Evolutionary conservation across 2,888 invertebrate genomes (phyloP).

Genomic region (Lepidonotus clava): DNA sequence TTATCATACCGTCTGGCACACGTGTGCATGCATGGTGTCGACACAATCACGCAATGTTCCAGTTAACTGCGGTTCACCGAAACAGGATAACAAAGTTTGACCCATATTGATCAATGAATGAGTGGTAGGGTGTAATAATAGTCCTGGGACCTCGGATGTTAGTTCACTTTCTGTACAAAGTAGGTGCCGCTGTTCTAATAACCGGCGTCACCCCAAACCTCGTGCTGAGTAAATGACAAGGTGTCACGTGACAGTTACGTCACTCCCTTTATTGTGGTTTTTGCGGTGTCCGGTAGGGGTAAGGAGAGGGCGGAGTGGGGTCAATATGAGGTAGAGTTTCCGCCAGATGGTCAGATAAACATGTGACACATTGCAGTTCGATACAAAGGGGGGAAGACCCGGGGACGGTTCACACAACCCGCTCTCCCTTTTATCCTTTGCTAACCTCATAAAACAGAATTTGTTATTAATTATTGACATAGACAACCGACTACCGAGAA

Average conservation of each 20-base stretch:
- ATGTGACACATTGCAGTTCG: neutral
- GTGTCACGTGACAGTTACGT: neutral
- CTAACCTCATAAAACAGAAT: neutral
- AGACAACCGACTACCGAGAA: too few species aligned
- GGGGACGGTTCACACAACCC: neutral
- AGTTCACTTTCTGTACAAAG: too few species aligned
- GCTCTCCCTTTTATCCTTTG: neutral
- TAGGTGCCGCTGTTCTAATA: neutral
- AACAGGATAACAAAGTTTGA: too few species aligned
- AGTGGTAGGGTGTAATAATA: too few species aligned
- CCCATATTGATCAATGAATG: too few species aligned
- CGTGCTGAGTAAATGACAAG: neutral
- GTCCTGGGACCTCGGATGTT: too few species aligned
- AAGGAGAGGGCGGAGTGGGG: neutral
- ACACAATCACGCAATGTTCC: too few species aligned
- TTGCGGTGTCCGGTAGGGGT: neutral
- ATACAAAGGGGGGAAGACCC: neutral
- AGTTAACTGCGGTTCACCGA: too few species aligned
- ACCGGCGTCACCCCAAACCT: neutral
- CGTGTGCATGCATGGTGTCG: too few species aligned
- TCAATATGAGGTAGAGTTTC: neutral
- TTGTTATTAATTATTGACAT: neutral
- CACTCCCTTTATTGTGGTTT: neutral
- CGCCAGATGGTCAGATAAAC: neutral
- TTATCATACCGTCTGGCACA: too few species aligned